Conservation (phyloP, 1,140 invertebrate genomes). For the Pinna nobilis region DNA sequence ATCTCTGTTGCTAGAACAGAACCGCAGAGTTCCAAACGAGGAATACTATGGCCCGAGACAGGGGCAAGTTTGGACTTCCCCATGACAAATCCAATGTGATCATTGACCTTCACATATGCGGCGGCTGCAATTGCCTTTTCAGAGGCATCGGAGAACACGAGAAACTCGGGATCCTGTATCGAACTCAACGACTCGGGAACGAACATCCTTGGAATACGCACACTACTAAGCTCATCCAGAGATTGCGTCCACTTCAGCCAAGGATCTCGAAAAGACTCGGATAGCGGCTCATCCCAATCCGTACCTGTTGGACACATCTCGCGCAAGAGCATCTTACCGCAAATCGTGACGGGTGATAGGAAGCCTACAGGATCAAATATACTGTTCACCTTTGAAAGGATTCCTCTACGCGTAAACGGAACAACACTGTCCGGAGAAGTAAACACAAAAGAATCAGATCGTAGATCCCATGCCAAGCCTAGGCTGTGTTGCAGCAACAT, state of each 20-base stretch:
- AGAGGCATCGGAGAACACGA: conserved; percentile 41
- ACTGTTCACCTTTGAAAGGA: conserved; percentile 35
- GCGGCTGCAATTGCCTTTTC: conserved; percentile 34
- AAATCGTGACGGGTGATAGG: conserved; percentile 30
- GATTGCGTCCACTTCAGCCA: conserved; percentile 36
- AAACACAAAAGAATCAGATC: conserved; percentile 6
- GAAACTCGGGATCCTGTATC: conserved; percentile 67
- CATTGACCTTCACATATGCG: background rate
- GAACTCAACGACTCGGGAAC: conserved; percentile 44
- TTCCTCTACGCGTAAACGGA: conserved; percentile 31
- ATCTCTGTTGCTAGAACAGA: conserved; percentile 33
- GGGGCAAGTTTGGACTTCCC: conserved; percentile 28
- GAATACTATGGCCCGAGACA: conserved; percentile 24
- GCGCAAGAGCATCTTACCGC: conserved; percentile 39
- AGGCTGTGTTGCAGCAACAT: background rate
- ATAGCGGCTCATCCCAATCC: conserved; percentile 42
- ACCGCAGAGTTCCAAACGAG: conserved; percentile 34
- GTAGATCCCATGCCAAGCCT: conserved; percentile 4
- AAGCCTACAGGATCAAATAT: conserved; percentile 47
- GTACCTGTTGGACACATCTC: conserved; percentile 43
- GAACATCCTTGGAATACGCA: conserved; percentile 20
- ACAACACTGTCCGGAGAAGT: background rate
- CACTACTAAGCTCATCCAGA: background rate
- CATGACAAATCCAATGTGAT: background rate
- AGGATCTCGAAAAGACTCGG: conserved; percentile 8